phyloP scores from a whole-genome alignment of 35 echinoderm and acorn worm genomes.

The Stichopus chloronotus region DNA sequence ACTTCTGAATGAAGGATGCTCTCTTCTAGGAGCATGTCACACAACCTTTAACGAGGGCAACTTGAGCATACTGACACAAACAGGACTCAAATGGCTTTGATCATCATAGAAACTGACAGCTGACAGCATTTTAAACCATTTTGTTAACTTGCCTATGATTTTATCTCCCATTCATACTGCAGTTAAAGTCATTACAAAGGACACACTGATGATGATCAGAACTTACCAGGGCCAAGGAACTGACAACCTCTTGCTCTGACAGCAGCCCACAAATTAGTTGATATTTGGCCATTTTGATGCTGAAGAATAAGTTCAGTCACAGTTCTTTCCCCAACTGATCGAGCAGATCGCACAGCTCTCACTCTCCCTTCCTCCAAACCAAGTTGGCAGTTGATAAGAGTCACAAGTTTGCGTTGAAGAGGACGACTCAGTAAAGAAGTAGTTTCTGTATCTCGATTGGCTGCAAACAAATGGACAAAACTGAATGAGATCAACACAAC shows the following conservation, averaged over 20 bases:
- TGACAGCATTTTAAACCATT: no score
- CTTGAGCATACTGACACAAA: no score
- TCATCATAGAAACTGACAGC: no score
- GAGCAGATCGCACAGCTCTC: constrained; percentile 82
- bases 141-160: no score
- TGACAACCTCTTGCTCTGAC: constrained; percentile 92
- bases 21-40: no score
- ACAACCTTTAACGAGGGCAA: no score
- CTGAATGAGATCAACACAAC: constrained; percentile 17
- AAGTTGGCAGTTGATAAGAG: constrained; percentile 92
- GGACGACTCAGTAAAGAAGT: constrained; percentile 72
- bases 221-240: constrained; percentile 97
- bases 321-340: constrained; percentile 90
- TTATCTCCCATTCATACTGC: no score
- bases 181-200: no score
- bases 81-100: no score
- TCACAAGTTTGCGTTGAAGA: constrained; percentile 92
- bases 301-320: constrained; percentile 95
- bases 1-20: no score
- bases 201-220: no score
- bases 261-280: constrained; percentile 95
- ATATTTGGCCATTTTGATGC: constrained; percentile 93
- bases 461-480: constrained; percentile 24
- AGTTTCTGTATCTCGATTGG: not conserved
- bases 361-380: constrained; percentile 91